These are phyloP conservation scores for Fregetta grallaria DNA, from an alignment of 2,113 vertebrate genomes.

Conservation along the genomic window DNA sequence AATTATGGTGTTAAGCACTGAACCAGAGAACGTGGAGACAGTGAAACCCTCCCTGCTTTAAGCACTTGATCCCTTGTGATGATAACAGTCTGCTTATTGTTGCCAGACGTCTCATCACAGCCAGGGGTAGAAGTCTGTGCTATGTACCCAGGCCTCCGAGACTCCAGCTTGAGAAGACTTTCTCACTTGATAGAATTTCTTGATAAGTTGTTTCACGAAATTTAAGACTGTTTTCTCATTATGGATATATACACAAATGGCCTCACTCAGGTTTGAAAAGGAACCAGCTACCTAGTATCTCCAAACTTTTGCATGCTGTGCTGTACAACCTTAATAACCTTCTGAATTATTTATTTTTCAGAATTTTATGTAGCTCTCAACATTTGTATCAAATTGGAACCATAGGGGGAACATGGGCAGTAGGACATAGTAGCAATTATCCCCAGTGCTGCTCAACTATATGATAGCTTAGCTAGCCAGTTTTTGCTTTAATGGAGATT, in stretches of 20 bases:
- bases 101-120: conserved; percentile 28
- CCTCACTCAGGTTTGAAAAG: neutral
- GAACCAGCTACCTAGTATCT: neutral
- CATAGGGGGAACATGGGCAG: neutral
- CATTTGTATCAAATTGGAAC: conserved; percentile 7
- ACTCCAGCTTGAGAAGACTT: neutral
- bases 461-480: neutral
- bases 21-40: conserved; percentile 18
- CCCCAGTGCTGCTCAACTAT: neutral
- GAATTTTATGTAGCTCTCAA: neutral
- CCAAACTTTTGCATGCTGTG: neutral
- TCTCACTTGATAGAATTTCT: neutral
- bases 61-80: conserved; percentile 46
- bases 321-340: conserved; percentile 1
- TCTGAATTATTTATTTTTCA: conserved; percentile 28
- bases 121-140: conserved; percentile 9
- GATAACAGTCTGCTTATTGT: conserved; percentile 27
- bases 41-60: neutral
- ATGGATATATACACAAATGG: neutral
- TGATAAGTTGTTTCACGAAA: neutral
- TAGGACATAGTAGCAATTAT: neutral
- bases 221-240: neutral
- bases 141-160: neutral
- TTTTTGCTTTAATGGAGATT: neutral
- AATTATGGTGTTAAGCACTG: conserved; percentile 28